phyloP scores from a whole-genome alignment of 2,888 invertebrate genomes.

The Autographa pulchrina region DNA sequence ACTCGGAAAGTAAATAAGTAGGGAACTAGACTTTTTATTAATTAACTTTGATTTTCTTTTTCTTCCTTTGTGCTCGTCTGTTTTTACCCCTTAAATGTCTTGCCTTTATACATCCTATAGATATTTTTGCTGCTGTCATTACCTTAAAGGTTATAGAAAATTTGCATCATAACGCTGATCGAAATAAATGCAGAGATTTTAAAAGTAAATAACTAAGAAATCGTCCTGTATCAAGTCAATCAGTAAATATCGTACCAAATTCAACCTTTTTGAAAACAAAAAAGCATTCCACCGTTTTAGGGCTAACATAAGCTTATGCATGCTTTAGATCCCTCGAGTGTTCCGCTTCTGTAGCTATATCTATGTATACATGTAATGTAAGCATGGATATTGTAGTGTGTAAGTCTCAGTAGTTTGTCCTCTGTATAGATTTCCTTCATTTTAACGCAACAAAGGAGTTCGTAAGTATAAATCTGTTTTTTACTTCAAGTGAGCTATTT shows the following conservation, averaged over 20 bases:
- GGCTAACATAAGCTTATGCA: conserved; percentile 66
- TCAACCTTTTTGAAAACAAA: not conserved
- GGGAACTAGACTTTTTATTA: conserved; percentile 1
- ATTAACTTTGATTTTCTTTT: conserved; percentile 3
- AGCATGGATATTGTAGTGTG: conserved; percentile 54
- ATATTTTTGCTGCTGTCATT: not conserved
- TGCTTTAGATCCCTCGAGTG: conserved; percentile 62
- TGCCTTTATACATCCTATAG: not conserved
- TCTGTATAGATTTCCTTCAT: conserved; percentile 61
- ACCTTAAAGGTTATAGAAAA: not conserved
- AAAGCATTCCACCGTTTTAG: conserved; percentile 46
- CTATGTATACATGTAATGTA: conserved; percentile 40
- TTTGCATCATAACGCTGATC: not conserved
- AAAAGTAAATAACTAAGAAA: no score
- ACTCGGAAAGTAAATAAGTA: conserved; percentile 48
- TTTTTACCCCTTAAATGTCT: conserved; percentile 5
- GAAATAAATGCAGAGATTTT: not conserved
- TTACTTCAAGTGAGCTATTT: conserved; percentile 11
- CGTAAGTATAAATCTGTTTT: conserved; percentile 66
- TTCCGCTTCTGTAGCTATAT: conserved; percentile 64
- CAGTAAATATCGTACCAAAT: not conserved
- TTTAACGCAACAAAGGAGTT: conserved; percentile 72
- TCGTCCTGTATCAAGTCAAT: not conserved
- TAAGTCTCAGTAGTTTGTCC: conserved; percentile 58
- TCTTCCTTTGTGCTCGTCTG: conserved; percentile 14